A percentile compares a stretch with the other conserved stretches of the same genome.
These are phyloP conservation scores for Speoplatyrhinus poulsoni DNA, from an alignment of 2,113 vertebrate species.

Conservation along the genomic window DNA sequence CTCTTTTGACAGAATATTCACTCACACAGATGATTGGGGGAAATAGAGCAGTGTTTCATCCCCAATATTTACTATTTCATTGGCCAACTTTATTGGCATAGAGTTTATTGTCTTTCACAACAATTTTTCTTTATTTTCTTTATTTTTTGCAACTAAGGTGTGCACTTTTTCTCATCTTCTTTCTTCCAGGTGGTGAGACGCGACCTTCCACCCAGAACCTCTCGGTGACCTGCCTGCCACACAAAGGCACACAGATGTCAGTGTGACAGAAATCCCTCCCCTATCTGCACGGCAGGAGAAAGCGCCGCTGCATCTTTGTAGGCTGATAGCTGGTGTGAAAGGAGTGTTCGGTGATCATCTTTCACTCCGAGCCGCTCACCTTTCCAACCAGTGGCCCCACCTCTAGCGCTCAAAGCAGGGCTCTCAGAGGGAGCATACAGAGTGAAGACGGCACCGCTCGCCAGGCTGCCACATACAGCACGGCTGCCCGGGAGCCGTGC, in stretches of 20 bases:
- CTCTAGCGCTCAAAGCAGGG: conserved; percentile 31
- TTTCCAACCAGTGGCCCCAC: conserved; percentile 66
- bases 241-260: conserved; percentile 61
- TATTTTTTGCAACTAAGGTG: conserved; percentile 29
- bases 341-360: conserved; percentile 73
- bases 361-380: conserved; percentile 71
- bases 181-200: conserved; percentile 73
- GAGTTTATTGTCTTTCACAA: no score
- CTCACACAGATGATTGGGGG: background rate
- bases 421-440: conserved; percentile 47
- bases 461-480: conserved; percentile 30
- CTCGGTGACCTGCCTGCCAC: conserved; percentile 57
- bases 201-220: conserved; percentile 50
- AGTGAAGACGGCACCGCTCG: conserved; percentile 21
- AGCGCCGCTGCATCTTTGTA: conserved; percentile 57
- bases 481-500: conserved; percentile 18
- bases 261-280: conserved; percentile 54
- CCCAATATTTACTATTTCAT: background rate
- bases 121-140: no score
- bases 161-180: conserved; percentile 20
- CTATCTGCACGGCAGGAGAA: conserved; percentile 59
- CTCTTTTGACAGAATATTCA: no score
- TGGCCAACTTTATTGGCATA: background rate
- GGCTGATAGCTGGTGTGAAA: conserved; percentile 69
- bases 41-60: background rate